Conservation (phyloP, 2,888 invertebrate genomes). For the Himalopsyche japonica region DNA sequence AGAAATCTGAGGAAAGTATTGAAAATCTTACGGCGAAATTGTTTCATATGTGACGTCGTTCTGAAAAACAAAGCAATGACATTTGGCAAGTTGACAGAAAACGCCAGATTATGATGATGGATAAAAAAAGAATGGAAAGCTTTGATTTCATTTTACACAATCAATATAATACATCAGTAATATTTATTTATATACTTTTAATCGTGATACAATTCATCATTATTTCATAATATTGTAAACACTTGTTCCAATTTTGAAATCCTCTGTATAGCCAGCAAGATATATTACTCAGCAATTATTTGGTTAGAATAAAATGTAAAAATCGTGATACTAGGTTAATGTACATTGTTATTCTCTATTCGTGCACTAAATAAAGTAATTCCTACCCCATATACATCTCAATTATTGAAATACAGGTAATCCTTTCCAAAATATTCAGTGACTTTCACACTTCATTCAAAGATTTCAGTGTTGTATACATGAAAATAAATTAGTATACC, state of each 20-base stretch:
- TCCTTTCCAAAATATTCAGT: constrained; percentile 17
- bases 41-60: constrained; percentile 11
- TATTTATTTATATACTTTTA: background rate
- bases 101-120: constrained; percentile 2
- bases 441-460: constrained; percentile 18
- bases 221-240: background rate
- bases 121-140: constrained; percentile 8
- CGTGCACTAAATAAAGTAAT: background rate
- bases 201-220: background rate
- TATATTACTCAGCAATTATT: constrained; percentile 1
- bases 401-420: background rate
- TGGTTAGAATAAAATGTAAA: background rate
- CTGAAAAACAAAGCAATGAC: constrained; percentile 34
- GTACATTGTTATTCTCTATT: background rate
- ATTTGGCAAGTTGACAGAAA: constrained; percentile 39
- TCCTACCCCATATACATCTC: background rate
- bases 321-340: background rate
- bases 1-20: background rate
- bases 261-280: background rate
- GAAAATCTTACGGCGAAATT: background rate
- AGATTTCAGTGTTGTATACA: background rate
- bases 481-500: background rate
- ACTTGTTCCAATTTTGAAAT: background rate
- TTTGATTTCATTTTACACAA: background rate
- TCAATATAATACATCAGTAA: background rate